These are phyloP conservation scores for Drosophila biarmipes DNA, from an alignment of 1,140 invertebrate species.

Conservation along the genomic window DNA sequence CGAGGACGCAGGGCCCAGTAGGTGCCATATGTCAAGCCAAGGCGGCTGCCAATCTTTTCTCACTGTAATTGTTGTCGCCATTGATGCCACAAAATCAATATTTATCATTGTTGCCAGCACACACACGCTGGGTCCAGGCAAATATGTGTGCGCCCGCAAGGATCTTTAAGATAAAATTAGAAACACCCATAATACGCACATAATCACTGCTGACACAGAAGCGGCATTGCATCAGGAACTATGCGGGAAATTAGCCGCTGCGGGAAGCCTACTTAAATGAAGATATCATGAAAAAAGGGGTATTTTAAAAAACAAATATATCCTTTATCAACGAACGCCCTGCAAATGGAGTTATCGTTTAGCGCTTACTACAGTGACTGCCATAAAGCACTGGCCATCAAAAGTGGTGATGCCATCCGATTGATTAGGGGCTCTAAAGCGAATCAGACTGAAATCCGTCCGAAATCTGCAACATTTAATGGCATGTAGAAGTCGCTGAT, in stretches of 20 bases:
- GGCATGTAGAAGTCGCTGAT: slow-evolving; percentile 35
- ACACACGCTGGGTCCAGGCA: not conserved
- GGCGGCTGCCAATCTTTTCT: slow-evolving; percentile 41
- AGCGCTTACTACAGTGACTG: not conserved
- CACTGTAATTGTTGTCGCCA: slow-evolving; percentile 44
- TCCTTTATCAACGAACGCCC: no score
- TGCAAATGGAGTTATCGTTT: not conserved
- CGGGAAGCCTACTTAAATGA: no score
- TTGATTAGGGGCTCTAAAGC: slow-evolving; percentile 21
- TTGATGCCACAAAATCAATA: slow-evolving; percentile 60
- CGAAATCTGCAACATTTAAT: slow-evolving; percentile 31
- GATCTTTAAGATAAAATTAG: not conserved
- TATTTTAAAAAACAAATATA: no score
- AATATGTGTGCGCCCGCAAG: not conserved
- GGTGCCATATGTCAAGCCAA: slow-evolving; percentile 50
- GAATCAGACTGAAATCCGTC: slow-evolving; percentile 18
- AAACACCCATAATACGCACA: not conserved
- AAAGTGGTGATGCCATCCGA: slow-evolving; percentile 17
- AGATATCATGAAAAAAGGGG: not conserved
- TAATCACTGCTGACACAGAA: not conserved
- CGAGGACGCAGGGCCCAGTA: slow-evolving; percentile 1
- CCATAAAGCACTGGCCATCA: not conserved
- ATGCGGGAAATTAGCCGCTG: not conserved
- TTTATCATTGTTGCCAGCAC: slow-evolving; percentile 43
- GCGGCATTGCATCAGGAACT: not conserved